Evolutionary conservation across 2,888 invertebrate genomes (phyloP).

Genomic region (Drosophila longiperda): DNA sequence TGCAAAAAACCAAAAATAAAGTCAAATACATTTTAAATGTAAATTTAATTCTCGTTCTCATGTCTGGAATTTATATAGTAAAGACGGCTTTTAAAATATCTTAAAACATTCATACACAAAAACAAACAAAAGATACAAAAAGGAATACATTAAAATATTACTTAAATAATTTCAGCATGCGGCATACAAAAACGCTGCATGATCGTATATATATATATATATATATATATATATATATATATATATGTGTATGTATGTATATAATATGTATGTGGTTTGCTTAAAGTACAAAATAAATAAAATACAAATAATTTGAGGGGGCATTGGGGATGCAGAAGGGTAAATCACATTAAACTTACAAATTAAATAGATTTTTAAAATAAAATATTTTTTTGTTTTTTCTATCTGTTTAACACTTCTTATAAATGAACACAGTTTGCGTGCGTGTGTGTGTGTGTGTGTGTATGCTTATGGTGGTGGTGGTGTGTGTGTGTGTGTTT

Average conservation of each 20-base stretch:
- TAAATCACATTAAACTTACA: conserved; percentile 73
- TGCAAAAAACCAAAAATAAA: conserved; percentile 1
- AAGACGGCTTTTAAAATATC: conserved; percentile 47
- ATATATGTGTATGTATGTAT: conserved; percentile 8
- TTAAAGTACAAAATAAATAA: conserved; percentile 58
- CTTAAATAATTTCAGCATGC: conserved; percentile 5
- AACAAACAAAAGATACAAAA: neutral
- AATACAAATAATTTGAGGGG: conserved; percentile 27
- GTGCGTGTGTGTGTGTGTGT: conserved; percentile 46
- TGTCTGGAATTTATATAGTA: conserved; percentile 50
- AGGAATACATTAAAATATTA: neutral
- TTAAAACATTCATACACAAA: conserved; percentile 30
- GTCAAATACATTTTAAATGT: conserved; percentile 67
- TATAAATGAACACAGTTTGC: conserved; percentile 73
- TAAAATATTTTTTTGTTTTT: conserved; percentile 26
- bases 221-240: conserved; percentile 6
- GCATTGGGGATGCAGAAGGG: neutral
- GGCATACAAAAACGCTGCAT: conserved; percentile 15
- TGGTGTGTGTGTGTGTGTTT: conserved; percentile 42
- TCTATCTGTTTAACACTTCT: conserved; percentile 14
- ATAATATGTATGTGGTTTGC: conserved; percentile 31
- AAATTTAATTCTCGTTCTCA: conserved; percentile 65
- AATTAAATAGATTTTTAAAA: conserved; percentile 53
- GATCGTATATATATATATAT: conserved; percentile 23
- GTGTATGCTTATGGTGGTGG: conserved; percentile 27